Conservation (phyloP, 2,888 invertebrate genomes). For the Abrostola triplasia region DNA sequence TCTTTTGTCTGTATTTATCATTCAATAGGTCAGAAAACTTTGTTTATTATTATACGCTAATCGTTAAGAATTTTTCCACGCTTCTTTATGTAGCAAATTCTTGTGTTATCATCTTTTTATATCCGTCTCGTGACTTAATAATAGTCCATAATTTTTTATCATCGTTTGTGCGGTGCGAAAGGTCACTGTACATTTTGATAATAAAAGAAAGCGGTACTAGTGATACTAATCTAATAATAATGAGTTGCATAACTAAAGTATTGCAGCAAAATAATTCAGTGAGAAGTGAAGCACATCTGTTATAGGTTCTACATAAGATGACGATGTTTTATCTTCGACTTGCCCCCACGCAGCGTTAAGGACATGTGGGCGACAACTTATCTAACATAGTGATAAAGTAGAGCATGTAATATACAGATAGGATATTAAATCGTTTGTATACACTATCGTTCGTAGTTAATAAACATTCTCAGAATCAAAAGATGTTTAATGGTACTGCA, state of each 20-base stretch:
- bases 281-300: background rate
- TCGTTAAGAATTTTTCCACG: slow-evolving; percentile 3
- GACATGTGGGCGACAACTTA: background rate
- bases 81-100: slow-evolving; percentile 10
- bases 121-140: slow-evolving; percentile 9
- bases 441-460: background rate
- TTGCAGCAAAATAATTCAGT: slow-evolving; percentile 25
- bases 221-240: slow-evolving; percentile 25
- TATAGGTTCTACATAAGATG: slow-evolving; percentile 8
- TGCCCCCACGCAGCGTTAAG: background rate
- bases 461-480: background rate
- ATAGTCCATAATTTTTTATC: slow-evolving; percentile 22
- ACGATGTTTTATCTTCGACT: background rate
- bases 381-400: too few species aligned
- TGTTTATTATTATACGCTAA: background rate
- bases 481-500: slow-evolving; percentile 14
- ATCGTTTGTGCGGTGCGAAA: slow-evolving; percentile 17
- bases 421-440: background rate
- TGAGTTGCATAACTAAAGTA: slow-evolving; percentile 31
- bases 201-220: slow-evolving; percentile 2
- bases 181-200: slow-evolving; percentile 22
- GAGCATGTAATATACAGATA: background rate
- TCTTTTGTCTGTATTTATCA: slow-evolving; percentile 4
- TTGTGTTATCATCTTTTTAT: slow-evolving; percentile 11
- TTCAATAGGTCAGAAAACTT: background rate